Evolutionary conservation across 2,888 invertebrate genomes (phyloP), one percentile per base, ranked within the genome.

Genomic region (Ormyrus labotus): DNA sequence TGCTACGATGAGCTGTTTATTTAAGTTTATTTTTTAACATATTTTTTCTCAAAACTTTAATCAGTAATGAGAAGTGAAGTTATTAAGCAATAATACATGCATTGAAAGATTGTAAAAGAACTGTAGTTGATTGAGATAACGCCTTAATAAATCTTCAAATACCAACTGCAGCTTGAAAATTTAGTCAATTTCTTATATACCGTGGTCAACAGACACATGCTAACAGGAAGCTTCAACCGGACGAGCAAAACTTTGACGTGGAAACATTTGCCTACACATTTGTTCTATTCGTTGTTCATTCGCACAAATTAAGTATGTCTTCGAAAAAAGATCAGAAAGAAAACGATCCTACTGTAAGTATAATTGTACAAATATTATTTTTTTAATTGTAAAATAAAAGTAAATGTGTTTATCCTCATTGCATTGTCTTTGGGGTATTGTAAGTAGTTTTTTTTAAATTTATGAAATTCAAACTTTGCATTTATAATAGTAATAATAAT

Each of bases 191-290:
- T 64, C 45, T 45, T 57, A 8, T 67, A 47, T 51, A 67, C 47
- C 75, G 75, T 75, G 76, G 61, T n/a, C 11, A 47, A 58, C 19
- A 67, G 63, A 96, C 90, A 19, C 19, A 19, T 19, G 19, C 19
- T 19, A 19, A 34, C 34, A 34, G 34, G n/a, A 53, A 58, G 74
- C 48, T 60, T 60, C 34, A 70, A 50, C 55, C 53, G 71, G 65
- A 75, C 34, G n/a, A 55, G 19, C n/a, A 10, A 69, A 77, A n/a
- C n/a, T 68, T 76, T 70, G 81, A 81, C 80, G 74, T 81, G 81
- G 77, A 74, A 70, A 76, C 47, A 65, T 34, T 61, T 67, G 10
- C 53, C 5, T 6, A 4, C 34, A 48, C 19, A 55, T 57, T 55
- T 69, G 45, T 57, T 69, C 51, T 45, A 50, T 61, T 19, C 8